Base-by-base conservation (phyloP, 2,888 invertebrate genomes). In the Hirtodrosophila trivittata region DNA sequence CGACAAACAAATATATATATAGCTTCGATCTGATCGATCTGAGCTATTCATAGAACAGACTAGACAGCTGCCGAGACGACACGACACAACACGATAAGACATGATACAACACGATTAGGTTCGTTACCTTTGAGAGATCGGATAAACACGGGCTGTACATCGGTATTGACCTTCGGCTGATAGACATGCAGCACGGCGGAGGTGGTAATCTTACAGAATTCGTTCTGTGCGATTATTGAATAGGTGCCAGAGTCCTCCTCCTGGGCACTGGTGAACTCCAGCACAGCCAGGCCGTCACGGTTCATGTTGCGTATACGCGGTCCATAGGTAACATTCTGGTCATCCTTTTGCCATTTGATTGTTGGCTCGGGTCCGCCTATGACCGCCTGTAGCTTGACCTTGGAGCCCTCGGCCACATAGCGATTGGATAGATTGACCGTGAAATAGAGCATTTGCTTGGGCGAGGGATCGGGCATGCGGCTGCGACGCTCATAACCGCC, bases 301-400 rank as follows among this genome's bases (percentile, higher is more conserved):
- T 89, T 90, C 86, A 89, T 82, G 63, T 91, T 91, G 42, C 88
- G 88, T 25, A 91, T 75, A 41, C 87, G 86, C 0, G 88, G 87
- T 16, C 90, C 88, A 59, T 87, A 91, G 5, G 75, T 65, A 0
- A 93, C 78, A 59, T 90, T 91, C 59, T 91, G 89, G 1, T 93
- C 93, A 88, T 96, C 94, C 87, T 94, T 95, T 47, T 93, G 93
- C 97, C 97, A 97, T 60, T 94, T 93, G 7, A 96, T 91, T 28
- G 92, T 92, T 5, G 95, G 94, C 63, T 95, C 94, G 0, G 94
- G 93, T 4, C 95, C 95, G 32, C 95, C 92, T 1, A 96, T 93
- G 56, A 95, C 95, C 77, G 96, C 97, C 1, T 95, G 95, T 30
- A 97, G 89, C 90, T 95, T 95, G 3, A 96, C 94, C 75, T 94